These are phyloP conservation scores for Cetoscarus ocellatus DNA, from an alignment of 2,797 vertebrate genomes.

Conservation along the genomic window DNA sequence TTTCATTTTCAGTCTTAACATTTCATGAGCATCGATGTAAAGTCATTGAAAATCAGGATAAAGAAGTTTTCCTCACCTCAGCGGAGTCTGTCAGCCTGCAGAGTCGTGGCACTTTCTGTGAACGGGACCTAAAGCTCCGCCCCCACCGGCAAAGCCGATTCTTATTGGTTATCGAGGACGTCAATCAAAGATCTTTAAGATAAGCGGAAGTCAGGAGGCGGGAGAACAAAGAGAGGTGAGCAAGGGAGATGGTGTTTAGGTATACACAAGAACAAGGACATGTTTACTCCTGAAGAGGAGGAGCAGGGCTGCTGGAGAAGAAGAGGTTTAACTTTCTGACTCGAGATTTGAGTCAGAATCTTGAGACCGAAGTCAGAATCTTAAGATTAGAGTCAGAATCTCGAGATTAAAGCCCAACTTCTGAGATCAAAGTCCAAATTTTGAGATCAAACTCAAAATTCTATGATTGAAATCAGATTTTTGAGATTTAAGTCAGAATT, in stretches of 20 bases:
- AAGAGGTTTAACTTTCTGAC: too few relatives aligned
- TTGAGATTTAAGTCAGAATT: too few relatives aligned
- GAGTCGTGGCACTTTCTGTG: conserved; percentile 91
- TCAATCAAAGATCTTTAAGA: conserved; percentile 13
- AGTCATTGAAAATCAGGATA: not conserved
- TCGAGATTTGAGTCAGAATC: too few relatives aligned
- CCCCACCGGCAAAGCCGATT: not conserved
- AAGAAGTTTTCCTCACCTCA: conserved; percentile 54
- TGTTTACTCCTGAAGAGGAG: too few relatives aligned
- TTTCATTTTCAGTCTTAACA: not conserved
- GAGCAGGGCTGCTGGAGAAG: too few relatives aligned
- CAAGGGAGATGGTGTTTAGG: conserved; percentile 2
- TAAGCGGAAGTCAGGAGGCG: not conserved
- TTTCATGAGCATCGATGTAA: not conserved
- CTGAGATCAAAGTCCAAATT: too few relatives aligned
- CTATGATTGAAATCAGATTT: too few relatives aligned
- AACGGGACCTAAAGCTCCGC: conserved; percentile 56
- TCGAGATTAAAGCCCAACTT: too few relatives aligned
- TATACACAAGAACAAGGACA: too few relatives aligned
- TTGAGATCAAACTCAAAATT: too few relatives aligned
- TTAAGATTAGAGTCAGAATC: too few relatives aligned
- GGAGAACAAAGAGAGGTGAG: not conserved
- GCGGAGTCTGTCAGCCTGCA: conserved; percentile 65
- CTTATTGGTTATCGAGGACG: conserved; percentile 49
- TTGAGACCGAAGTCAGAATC: too few relatives aligned